Evolutionary conservation across 2,888 invertebrate species (phyloP), one percentile per base, ranked within the genome.

Genomic region (Opisthograptis luteolata): DNA sequence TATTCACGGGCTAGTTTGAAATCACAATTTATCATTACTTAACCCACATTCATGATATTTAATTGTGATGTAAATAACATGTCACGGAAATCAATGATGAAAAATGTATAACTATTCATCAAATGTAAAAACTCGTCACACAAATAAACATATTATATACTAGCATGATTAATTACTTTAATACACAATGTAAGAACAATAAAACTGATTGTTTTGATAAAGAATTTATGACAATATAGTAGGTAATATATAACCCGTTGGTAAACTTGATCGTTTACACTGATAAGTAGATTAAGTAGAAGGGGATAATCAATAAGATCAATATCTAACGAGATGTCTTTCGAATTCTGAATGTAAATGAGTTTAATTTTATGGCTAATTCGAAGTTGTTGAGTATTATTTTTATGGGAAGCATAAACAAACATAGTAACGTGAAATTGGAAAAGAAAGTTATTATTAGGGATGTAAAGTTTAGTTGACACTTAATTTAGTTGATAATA

Each of bases 221-320:
- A 59, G 52, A 57, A 64, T 72, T 62, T 59, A 64, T 70, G 76
- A 80, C 73, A 76, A 75, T 75, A 69, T 75, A 69, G 64, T 70
- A 63, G 68, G 62, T 44, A 44, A 70, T 66, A 12, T 66, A 60
- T 62, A 57, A 60, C 53, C 46, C 62, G 70, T 73, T 64, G 63
- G 68, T 59, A 70, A 58, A 39, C 24, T 31, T 27, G 68, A 73
- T 70, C 55, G 55, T 61, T 31, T 64, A 37, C 49, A 57, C 39
- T 53, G 69, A 74, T 72, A 68, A 66, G 36, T 45, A 48, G 34
- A 51, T 55, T 58, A 42, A 24, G 39, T 44, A 15, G 37, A 57
- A 44, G 46, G 35, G 48, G 58, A 59, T 67, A 30, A n/a, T n/a
- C n/a, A n/a, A 32, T 43, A 25, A 45, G 40, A 45, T 71, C 65